Evolutionary conservation across 2,113 vertebrate genomes (phyloP), one percentile per base, ranked within the genome.

Genomic region (Ptilonorhynchus violaceus): DNA sequence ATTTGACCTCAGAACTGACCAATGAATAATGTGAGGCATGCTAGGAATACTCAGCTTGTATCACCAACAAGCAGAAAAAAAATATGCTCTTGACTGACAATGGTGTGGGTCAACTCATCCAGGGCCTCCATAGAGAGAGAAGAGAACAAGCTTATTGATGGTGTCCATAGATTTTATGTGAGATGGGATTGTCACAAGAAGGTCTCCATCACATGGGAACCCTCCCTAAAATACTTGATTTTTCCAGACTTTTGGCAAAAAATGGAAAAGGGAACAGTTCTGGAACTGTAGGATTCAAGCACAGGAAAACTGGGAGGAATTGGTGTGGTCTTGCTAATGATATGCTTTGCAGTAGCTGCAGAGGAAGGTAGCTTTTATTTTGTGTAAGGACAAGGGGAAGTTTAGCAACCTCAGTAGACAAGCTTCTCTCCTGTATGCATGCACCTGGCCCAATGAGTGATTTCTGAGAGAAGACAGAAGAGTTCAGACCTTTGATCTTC

Each of bases 401-500:
- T 77, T 85, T 59, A 86, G 35, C 52, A 42, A 6, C 0, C 1
- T 75, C 3, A 8, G 62, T 19, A 53, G 41, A n/a, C 0, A 2
- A 58, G 28, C 25, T 53, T 73, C 59, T 76, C 23, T 73, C 22
- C 62, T 13, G 7, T 37, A 4, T 73, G 4, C 0, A 0, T 60
- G 66, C 27, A 76, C 33, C 78, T 93, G 83, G 18, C 23, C 67
- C 24, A 33, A 15, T 77, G 88, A 83, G 67, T 27, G 21, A 73
- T 66, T 83, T 91, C 68, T 77, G 47, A 83, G 33, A 46, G 72
- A 69, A 59, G 19, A 39, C 60, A 93, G 59, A 55, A 44, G 28
- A 88, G 68, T 30, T 93, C 55, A 74, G 35, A 73, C 59, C 68
- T 95, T 97, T 93, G 67, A 84, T 94, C 83, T 81, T 91, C 46